These are phyloP conservation scores for Acanthococcus lagerstroemiae DNA, from an alignment of 2,888 invertebrate species.

Conservation along the genomic window DNA sequence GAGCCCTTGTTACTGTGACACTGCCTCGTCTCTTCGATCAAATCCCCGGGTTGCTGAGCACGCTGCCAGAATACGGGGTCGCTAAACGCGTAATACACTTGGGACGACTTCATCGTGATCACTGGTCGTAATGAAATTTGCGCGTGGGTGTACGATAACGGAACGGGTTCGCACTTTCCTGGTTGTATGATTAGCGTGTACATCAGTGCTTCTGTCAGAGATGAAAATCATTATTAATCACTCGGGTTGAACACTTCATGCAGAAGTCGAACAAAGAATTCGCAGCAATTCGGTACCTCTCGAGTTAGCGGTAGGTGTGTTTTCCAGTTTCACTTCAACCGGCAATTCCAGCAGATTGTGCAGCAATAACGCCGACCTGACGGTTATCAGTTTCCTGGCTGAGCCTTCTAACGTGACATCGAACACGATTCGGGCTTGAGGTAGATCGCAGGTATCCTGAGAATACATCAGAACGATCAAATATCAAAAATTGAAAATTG, in stretches of 20 bases:
- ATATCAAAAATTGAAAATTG: neutral
- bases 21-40: slow-evolving; percentile 42
- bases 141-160: slow-evolving; percentile 62
- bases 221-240: no score
- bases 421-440: slow-evolving; percentile 72
- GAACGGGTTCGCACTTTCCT: slow-evolving; percentile 50
- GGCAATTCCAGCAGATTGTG: slow-evolving; percentile 63
- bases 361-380: slow-evolving; percentile 78
- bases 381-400: slow-evolving; percentile 83
- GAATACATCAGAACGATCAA: neutral
- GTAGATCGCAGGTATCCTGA: slow-evolving; percentile 36
- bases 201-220: slow-evolving; percentile 2
- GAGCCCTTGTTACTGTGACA: slow-evolving; percentile 44
- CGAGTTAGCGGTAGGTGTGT: slow-evolving; percentile 43
- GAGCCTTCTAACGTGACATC: slow-evolving; percentile 86
- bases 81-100: slow-evolving; percentile 45
- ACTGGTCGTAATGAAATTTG: slow-evolving; percentile 66
- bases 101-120: slow-evolving; percentile 40
- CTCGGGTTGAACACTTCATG: no score
- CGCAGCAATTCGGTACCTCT: slow-evolving; percentile 41
- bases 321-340: slow-evolving; percentile 62
- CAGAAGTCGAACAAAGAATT: no score
- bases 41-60: slow-evolving; percentile 46
- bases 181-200: slow-evolving; percentile 12
- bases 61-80: slow-evolving; percentile 53